Conservation (phyloP, 1,140 invertebrate species). For the Drosophila prosaltans region DNA sequence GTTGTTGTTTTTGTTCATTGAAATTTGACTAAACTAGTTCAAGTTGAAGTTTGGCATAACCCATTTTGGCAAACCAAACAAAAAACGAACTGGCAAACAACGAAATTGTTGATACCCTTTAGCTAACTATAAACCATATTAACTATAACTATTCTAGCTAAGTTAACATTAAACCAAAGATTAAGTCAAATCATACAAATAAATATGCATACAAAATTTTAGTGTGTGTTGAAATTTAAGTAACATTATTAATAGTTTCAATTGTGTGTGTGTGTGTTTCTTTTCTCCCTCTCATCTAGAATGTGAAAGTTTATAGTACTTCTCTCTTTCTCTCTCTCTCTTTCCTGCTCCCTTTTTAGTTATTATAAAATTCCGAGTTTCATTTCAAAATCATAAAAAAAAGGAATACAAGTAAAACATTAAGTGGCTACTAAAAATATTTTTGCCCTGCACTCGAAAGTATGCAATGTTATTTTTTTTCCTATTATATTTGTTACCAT, state of each 20-base stretch:
- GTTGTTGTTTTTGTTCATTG: constrained; percentile 13
- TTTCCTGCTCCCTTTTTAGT: not conserved
- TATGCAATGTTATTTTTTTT: constrained; percentile 55
- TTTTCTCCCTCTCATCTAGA: not conserved
- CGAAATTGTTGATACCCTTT: not conserved
- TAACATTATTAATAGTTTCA: no score
- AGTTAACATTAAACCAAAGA: no score
- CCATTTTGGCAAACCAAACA: not conserved
- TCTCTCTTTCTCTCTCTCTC: not conserved
- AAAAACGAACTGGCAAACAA: not conserved
- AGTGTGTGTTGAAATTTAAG: no score
- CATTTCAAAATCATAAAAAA: constrained; percentile 9
- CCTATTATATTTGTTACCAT: not conserved
- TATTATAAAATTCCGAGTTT: not conserved
- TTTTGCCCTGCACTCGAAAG: constrained; percentile 67
- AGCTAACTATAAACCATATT: no score
- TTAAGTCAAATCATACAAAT: no score
- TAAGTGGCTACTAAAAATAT: constrained; percentile 63
- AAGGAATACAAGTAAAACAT: constrained; percentile 23
- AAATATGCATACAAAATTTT: no score
- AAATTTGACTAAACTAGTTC: constrained; percentile 20
- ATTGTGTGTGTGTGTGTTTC: no score
- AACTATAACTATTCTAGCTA: no score
- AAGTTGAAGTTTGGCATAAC: constrained; percentile 14
- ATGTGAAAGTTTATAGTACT: not conserved